Conservation (phyloP, 1,140 invertebrate species). For the Diabrotica virgifera region DNA sequence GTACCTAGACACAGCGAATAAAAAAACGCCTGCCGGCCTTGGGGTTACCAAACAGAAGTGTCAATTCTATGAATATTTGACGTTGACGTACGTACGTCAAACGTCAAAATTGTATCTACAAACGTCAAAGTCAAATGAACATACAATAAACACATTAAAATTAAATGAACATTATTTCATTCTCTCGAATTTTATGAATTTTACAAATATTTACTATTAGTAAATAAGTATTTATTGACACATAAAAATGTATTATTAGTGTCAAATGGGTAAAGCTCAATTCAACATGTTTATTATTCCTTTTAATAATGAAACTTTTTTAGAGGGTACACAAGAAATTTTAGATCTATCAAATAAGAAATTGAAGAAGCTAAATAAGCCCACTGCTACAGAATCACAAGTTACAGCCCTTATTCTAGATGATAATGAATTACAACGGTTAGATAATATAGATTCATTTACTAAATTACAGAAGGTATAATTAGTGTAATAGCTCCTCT, state of each 20-base stretch:
- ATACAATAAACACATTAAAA: too few relatives aligned
- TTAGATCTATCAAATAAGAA: conserved; percentile 67
- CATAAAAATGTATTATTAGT: not conserved
- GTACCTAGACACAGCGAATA: too few relatives aligned
- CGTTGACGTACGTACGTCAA: too few relatives aligned
- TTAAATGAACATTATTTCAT: too few relatives aligned
- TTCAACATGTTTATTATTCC: not conserved
- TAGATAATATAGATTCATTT: conserved; percentile 84
- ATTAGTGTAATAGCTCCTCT: not conserved
- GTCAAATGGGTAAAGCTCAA: conserved; percentile 21
- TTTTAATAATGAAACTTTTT: conserved; percentile 6
- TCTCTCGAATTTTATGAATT: too few relatives aligned
- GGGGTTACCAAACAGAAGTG: too few relatives aligned
- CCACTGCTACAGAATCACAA: conserved; percentile 59
- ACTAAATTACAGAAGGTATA: conserved; percentile 74
- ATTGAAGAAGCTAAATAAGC: conserved; percentile 71
- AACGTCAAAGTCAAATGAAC: too few relatives aligned
- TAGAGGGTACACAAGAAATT: conserved; percentile 35
- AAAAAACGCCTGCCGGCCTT: too few relatives aligned
- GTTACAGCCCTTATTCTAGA: conserved; percentile 76
- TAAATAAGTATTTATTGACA: too few relatives aligned
- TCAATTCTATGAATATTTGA: too few relatives aligned
- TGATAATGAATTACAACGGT: conserved; percentile 81
- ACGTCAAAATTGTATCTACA: too few relatives aligned
- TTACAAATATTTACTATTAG: too few relatives aligned